Conservation (phyloP, 2,888 invertebrate genomes). For the Macrophya alboannulata region DNA sequence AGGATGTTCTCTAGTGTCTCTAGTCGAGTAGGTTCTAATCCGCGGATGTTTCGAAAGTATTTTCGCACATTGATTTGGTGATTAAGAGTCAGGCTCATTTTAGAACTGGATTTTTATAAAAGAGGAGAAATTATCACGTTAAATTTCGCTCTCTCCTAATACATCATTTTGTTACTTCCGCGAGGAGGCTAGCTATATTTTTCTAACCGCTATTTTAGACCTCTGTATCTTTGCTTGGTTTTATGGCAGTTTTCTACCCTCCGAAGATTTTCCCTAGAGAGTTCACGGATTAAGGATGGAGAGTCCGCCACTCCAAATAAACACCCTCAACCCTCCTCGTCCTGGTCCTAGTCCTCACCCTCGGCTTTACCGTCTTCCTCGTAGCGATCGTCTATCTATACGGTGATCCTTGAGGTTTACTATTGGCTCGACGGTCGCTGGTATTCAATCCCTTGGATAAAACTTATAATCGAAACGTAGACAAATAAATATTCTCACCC, state of each 20-base stretch:
- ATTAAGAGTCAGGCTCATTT: not conserved
- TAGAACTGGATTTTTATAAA: not conserved
- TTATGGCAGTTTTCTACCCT: constrained; percentile 71
- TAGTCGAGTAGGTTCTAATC: not conserved
- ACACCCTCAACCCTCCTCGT: constrained; percentile 67
- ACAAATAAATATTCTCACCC: constrained; percentile 25
- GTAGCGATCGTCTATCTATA: constrained; percentile 37
- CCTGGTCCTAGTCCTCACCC: constrained; percentile 37
- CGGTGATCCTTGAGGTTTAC: constrained; percentile 30
- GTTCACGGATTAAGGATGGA: constrained; percentile 75
- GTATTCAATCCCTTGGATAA: constrained; percentile 18
- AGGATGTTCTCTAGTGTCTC: not conserved
- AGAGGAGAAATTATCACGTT: not conserved
- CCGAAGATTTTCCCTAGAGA: constrained; percentile 72
- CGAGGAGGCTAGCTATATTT: not conserved
- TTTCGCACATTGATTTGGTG: not conserved
- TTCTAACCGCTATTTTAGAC: constrained; percentile 39
- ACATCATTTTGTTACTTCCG: not conserved
- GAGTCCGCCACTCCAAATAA: constrained; percentile 78
- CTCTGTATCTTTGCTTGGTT: constrained; percentile 54
- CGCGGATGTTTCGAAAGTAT: not conserved
- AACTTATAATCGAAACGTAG: constrained; percentile 16
- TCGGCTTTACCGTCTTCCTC: constrained; percentile 40
- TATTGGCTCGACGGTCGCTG: not conserved
- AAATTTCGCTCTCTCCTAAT: not conserved